These are phyloP conservation scores for Drosophila oshimai DNA, from an alignment of 1,140 invertebrate species.

Conservation along the genomic window DNA sequence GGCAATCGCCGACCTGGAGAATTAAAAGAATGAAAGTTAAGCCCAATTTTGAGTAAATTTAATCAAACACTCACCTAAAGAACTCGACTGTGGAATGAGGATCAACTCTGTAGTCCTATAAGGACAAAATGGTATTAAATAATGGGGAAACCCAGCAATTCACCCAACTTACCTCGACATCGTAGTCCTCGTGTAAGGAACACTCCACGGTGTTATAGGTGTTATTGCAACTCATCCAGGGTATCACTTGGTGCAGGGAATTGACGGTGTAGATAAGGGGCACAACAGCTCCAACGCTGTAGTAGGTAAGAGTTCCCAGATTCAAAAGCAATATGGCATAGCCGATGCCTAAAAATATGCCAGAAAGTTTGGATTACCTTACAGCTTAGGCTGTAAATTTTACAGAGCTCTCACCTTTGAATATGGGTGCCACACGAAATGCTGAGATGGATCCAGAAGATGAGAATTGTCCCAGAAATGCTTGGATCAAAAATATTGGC, in stretches of 20 bases:
- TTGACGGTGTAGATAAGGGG: constrained; percentile 70
- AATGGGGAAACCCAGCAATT: background rate
- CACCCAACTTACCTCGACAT: constrained; percentile 38
- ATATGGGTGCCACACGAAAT: constrained; percentile 80
- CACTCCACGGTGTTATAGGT: constrained; percentile 69
- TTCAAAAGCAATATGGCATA: constrained; percentile 74
- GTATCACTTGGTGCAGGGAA: constrained; percentile 51
- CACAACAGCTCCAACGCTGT: constrained; percentile 66
- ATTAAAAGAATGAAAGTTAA: background rate
- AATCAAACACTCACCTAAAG: constrained; percentile 48
- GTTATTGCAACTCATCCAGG: constrained; percentile 79
- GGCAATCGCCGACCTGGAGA: constrained; percentile 49
- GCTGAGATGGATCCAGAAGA: constrained; percentile 72
- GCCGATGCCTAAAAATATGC: constrained; percentile 60
- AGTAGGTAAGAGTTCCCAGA: constrained; percentile 69
- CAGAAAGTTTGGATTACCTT: background rate
- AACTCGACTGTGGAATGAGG: constrained; percentile 74
- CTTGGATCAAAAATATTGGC: constrained; percentile 78
- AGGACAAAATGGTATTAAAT: background rate
- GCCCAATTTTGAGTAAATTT: too few species aligned
- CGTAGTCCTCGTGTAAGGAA: constrained; percentile 58
- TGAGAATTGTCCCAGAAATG: constrained; percentile 79
- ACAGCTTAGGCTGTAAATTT: background rate
- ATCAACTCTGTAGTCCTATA: constrained; percentile 12
- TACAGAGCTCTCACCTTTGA: constrained; percentile 54